Evolutionary conservation across 2,888 invertebrate species (phyloP).

Genomic region (Mythimna pallens): DNA sequence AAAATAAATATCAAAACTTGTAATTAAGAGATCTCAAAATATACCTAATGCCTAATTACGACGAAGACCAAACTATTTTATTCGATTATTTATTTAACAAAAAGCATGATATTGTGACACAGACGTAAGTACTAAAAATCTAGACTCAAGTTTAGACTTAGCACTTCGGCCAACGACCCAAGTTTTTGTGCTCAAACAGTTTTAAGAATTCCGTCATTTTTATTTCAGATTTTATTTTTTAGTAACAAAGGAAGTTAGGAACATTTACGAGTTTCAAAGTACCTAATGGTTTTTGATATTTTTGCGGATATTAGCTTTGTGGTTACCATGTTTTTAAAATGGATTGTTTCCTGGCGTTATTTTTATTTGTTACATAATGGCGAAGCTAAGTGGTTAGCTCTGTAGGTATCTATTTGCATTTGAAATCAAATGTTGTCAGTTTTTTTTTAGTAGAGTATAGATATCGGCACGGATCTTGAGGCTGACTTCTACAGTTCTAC

Average conservation of each 20-base stretch:
- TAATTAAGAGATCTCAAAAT: no score
- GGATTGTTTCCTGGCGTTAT: conserved; percentile 26
- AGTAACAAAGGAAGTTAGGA: background rate
- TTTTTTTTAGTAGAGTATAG: no score
- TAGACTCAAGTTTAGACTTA: conserved; percentile 25
- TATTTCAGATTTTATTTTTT: conserved; percentile 17
- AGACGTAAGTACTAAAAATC: conserved; percentile 11
- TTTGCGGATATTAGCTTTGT: conserved; percentile 22
- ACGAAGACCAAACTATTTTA: background rate
- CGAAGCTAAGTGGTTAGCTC: background rate
- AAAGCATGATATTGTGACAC: conserved; percentile 16
- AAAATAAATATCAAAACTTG: no score
- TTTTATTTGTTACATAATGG: background rate
- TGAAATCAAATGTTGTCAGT: background rate
- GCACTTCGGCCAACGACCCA: conserved; percentile 33
- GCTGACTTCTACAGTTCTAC: no score
- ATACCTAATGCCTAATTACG: no score
- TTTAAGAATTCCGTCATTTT: conserved; percentile 23
- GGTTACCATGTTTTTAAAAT: conserved; percentile 13
- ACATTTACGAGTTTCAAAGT: conserved; percentile 8
- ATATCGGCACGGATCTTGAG: no score
- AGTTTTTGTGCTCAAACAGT: conserved; percentile 42
- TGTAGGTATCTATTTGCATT: background rate
- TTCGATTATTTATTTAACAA: conserved; percentile 16
- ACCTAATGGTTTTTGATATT: conserved; percentile 19